phyloP scores from a whole-genome alignment of 2,797 vertebrate species.

The Hyperoplus immaculatus region DNA sequence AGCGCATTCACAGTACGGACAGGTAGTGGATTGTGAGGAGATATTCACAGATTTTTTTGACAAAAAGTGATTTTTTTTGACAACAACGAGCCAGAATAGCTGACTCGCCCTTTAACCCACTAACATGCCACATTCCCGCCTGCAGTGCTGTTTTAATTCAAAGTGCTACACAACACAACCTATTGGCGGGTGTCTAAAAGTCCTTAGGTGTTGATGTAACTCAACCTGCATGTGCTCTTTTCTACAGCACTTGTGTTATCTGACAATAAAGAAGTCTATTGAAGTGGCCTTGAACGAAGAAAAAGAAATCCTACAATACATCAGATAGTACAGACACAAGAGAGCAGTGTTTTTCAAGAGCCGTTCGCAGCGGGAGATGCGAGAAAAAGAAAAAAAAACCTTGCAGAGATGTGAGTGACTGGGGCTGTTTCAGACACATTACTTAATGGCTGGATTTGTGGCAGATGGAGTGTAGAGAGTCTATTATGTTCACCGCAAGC shows the following conservation, averaged over 20 bases:
- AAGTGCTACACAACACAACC: constrained; percentile 14
- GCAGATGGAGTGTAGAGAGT: constrained; percentile 21
- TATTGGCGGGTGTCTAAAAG: neutral
- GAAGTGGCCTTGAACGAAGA: constrained; percentile 34
- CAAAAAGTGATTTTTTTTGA: too few relatives aligned
- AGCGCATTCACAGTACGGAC: too few relatives aligned
- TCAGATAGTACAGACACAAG: constrained; percentile 19
- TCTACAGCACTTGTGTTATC: constrained; percentile 17
- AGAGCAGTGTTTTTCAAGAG: constrained; percentile 24
- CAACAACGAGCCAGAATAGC: too few relatives aligned
- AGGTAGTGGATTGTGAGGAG: too few relatives aligned
- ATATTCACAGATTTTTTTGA: too few relatives aligned
- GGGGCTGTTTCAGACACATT: neutral
- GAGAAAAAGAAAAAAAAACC: neutral
- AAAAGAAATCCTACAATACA: constrained; percentile 23
- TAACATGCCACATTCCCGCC: neutral
- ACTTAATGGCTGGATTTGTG: constrained; percentile 3
- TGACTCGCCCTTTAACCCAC: neutral
- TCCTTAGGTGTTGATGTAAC: neutral
- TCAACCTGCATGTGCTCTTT: neutral
- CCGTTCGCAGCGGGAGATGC: neutral
- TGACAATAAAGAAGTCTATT: constrained; percentile 21
- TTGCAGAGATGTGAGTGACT: constrained; percentile 35
- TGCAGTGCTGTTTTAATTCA: constrained; percentile 12
- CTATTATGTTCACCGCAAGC: constrained; percentile 8